Evolutionary conservation across 2,888 invertebrate species (phyloP).

Genomic region (Ormyrus pomaceus): DNA sequence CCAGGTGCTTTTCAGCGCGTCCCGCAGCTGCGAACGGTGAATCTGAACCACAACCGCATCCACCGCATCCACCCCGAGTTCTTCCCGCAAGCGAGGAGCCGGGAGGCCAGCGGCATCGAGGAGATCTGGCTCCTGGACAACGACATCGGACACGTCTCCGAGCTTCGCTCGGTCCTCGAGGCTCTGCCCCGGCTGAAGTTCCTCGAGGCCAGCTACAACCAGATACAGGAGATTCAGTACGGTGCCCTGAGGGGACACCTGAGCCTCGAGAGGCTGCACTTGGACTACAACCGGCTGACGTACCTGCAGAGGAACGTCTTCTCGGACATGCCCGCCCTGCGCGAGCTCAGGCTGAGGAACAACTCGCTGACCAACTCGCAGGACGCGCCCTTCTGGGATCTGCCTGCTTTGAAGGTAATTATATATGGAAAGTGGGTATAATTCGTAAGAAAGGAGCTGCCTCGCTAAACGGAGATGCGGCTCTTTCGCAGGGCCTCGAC

Average conservation of each 20-base stretch:
- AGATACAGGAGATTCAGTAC: constrained; percentile 85
- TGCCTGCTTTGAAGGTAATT: constrained; percentile 84
- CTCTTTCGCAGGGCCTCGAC: constrained; percentile 81
- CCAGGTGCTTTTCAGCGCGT: constrained; percentile 87
- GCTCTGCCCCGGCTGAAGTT: constrained; percentile 86
- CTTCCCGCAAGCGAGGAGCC: constrained; percentile 79
- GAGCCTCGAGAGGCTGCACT: constrained; percentile 86
- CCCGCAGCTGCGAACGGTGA: constrained; percentile 83
- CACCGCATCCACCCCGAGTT: constrained; percentile 89
- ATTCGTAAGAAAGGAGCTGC: too few species aligned
- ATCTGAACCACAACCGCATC: constrained; percentile 87
- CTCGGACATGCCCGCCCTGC: constrained; percentile 88
- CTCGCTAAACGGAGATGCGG: too few species aligned
- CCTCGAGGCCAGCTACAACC: constrained; percentile 88
- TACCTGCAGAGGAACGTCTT: constrained; percentile 88
- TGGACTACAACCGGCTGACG: constrained; percentile 87
- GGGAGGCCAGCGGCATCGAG: constrained; percentile 85
- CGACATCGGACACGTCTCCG: constrained; percentile 85
- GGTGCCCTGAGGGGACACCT: constrained; percentile 88
- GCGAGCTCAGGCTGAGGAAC: constrained; percentile 88
- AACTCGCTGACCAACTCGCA: constrained; percentile 87
- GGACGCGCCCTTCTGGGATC: constrained; percentile 88
- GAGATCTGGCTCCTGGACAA: constrained; percentile 87
- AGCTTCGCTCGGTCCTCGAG: constrained; percentile 85
- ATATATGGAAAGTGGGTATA: not conserved